These are phyloP conservation scores for Prietella phreatophila DNA, from an alignment of 2,113 vertebrate species.

Conservation along the genomic window DNA sequence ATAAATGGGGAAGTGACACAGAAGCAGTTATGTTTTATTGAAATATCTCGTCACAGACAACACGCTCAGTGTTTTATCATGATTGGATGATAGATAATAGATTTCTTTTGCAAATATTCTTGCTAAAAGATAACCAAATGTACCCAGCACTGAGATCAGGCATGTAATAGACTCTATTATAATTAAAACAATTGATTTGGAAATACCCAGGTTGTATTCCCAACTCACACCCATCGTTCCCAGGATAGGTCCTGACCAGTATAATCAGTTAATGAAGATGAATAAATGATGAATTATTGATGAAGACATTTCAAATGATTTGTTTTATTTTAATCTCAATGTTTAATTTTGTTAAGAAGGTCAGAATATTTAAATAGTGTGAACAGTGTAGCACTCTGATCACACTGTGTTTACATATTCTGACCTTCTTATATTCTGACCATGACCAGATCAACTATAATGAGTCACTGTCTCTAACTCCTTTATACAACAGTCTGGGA, in stretches of 20 bases:
- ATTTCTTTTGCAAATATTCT: slow-evolving; percentile 6
- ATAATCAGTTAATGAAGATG: background rate
- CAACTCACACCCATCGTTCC: background rate
- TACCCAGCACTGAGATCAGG: background rate
- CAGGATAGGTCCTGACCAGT: background rate
- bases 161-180: background rate
- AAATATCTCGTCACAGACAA: slow-evolving; percentile 5
- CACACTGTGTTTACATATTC: no score
- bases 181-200: background rate
- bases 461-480: background rate
- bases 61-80: background rate
- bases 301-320: background rate
- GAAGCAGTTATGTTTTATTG: slow-evolving; percentile 29
- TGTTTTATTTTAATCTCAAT: background rate
- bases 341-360: background rate
- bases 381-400: background rate
- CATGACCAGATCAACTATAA: background rate
- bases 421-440: no score
- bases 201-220: background rate
- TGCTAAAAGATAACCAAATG: background rate
- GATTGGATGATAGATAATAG: background rate
- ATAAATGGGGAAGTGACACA: slow-evolving; percentile 42
- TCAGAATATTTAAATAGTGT: background rate
- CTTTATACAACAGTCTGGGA: background rate
- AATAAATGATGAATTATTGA: background rate